Conservation (phyloP, 2,113 vertebrate genomes). For the Rhipidura dahli region DNA sequence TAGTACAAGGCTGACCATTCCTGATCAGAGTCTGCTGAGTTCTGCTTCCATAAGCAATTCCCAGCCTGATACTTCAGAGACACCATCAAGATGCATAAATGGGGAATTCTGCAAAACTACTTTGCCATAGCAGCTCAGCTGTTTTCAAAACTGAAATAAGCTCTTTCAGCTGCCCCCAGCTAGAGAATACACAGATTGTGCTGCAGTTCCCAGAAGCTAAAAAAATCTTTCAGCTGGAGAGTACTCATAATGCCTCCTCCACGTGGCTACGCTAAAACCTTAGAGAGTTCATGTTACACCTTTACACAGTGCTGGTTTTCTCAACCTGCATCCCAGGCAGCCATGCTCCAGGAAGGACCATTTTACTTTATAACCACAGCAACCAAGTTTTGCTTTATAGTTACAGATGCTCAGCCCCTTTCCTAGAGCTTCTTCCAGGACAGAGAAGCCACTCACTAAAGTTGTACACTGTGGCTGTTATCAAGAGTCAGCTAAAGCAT, state of each 20-base stretch:
- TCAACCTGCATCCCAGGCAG: neutral
- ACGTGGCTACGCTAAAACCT: neutral
- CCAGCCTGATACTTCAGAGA: neutral
- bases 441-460: neutral
- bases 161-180: neutral
- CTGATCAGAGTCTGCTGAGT: neutral
- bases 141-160: neutral
- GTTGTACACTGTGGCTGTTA: fast-evolving
- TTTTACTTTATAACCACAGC: neutral
- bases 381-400: neutral
- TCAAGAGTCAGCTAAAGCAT: neutral
- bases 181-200: neutral
- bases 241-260: neutral
- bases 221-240: neutral
- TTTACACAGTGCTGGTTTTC: neutral
- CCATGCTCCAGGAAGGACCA: neutral
- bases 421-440: neutral
- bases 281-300: neutral
- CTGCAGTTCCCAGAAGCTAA: neutral
- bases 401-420: neutral
- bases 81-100: neutral
- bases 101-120: neutral
- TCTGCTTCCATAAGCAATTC: neutral
- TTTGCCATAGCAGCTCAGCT: neutral
- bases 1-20: neutral